Conservation (phyloP, 2,113 vertebrate genomes). For the Mobula birostris region DNA sequence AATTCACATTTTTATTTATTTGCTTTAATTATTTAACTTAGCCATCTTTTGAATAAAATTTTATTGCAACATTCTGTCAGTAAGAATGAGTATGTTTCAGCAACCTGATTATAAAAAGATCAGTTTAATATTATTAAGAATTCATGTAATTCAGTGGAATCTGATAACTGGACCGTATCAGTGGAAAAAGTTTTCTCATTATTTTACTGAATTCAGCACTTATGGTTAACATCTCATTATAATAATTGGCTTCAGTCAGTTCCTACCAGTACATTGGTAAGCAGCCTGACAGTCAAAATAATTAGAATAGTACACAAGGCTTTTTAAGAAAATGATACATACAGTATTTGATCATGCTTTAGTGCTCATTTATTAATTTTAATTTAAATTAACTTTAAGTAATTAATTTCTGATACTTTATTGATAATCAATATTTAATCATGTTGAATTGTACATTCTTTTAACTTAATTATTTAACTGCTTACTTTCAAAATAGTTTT, state of each 20-base stretch:
- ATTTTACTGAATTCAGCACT: not conserved
- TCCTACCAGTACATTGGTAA: not conserved
- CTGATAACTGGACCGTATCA: not conserved
- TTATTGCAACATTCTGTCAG: not conserved
- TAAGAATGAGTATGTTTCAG: not conserved
- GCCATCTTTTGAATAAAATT: not conserved
- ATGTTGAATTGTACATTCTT: not conserved
- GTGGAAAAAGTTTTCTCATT: not conserved
- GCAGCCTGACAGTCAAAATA: not conserved
- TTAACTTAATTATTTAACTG: not conserved
- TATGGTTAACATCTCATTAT: not conserved
- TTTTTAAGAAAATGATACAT: not conserved
- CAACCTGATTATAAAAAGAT: no score
- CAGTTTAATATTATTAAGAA: constrained; percentile 26
- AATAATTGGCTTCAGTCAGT: not conserved
- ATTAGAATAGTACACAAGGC: not conserved
- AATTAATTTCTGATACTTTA: not conserved
- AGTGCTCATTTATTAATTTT: constrained; percentile 8
- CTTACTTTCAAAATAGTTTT: not conserved
- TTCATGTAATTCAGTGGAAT: not conserved
- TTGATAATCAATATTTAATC: not conserved
- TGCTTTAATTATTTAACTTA: constrained; percentile 12
- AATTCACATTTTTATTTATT: constrained; percentile 16
- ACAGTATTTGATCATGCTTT: not conserved
- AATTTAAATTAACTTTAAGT: not conserved